These are phyloP conservation scores for Erebia epiphron DNA, from an alignment of 2,888 invertebrate genomes.

Conservation along the genomic window DNA sequence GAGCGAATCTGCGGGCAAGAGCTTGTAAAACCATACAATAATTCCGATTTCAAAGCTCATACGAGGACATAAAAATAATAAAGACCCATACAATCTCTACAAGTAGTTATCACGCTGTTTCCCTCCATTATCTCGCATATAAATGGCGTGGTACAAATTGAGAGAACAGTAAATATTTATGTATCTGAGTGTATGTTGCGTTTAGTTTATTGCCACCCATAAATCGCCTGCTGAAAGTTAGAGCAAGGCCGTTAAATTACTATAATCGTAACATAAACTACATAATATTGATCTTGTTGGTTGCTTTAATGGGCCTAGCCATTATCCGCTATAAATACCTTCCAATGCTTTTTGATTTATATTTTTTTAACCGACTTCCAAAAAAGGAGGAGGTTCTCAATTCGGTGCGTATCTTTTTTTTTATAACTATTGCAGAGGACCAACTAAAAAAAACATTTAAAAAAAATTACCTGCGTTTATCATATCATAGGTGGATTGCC, in stretches of 20 bases:
- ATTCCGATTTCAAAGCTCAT: slow-evolving; percentile 2
- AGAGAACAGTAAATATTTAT: slow-evolving; percentile 37
- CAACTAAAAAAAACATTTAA: too few species aligned
- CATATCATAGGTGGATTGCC: too few species aligned
- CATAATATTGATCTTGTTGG: slow-evolving; percentile 20
- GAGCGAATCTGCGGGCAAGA: too few species aligned
- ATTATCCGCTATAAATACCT: neutral
- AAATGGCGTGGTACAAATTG: slow-evolving; percentile 25
- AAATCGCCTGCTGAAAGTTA: slow-evolving; percentile 37
- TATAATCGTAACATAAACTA: slow-evolving; percentile 27
- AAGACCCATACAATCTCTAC: neutral
- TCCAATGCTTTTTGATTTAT: too few species aligned
- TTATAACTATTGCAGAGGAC: too few species aligned
- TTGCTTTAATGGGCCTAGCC: slow-evolving; percentile 14
- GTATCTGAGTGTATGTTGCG: slow-evolving; percentile 35
- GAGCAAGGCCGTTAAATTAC: slow-evolving; percentile 33
- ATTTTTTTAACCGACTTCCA: too few species aligned
- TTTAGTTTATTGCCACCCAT: slow-evolving; percentile 38
- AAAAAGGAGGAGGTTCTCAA: too few species aligned
- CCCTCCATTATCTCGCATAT: slow-evolving; percentile 19
- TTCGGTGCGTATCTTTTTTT: too few species aligned
- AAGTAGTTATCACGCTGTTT: slow-evolving; percentile 7
- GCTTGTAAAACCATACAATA: neutral
- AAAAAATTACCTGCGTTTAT: too few species aligned
- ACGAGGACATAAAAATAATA: neutral